Percentiles rank a stretch among this genome's conserved stretches.
Conservation (phyloP, 2,113 vertebrate species). For the Atractosteus spatula region DNA sequence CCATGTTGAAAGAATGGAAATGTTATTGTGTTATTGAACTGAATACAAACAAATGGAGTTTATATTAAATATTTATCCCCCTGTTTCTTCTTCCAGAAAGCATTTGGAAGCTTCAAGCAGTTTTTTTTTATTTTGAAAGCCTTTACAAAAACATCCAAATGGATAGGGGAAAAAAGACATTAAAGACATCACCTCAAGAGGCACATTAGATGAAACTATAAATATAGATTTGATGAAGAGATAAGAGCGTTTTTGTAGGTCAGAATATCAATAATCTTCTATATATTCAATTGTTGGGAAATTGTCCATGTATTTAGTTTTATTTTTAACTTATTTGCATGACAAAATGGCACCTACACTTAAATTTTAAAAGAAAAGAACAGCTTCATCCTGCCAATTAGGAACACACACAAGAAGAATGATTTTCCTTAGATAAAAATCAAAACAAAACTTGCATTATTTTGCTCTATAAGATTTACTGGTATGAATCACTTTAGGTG, state of each 20-base stretch:
- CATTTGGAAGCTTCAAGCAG: constrained; percentile 23
- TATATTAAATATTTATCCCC: constrained; percentile 52
- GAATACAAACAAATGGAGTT: constrained; percentile 41
- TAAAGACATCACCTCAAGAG: constrained; percentile 25
- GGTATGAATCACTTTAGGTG: constrained; percentile 43
- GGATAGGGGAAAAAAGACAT: constrained; percentile 10
- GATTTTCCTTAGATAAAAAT: neutral
- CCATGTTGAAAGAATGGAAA: constrained; percentile 15
- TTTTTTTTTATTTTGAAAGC: constrained; percentile 18
- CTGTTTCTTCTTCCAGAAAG: constrained; percentile 44
- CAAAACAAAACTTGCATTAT: constrained; percentile 25
- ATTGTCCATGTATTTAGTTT: too few relatives aligned
- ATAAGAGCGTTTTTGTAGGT: neutral
- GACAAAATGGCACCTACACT: too few relatives aligned
- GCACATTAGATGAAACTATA: neutral
- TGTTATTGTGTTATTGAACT: constrained; percentile 35
- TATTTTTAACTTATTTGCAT: too few relatives aligned
- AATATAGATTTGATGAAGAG: neutral
- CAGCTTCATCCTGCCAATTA: neutral
- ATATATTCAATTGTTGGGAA: too few relatives aligned
- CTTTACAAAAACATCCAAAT: constrained; percentile 28
- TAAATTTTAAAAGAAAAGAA: too few relatives aligned
- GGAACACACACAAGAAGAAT: neutral
- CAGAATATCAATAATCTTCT: neutral
- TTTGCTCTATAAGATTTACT: constrained; percentile 40